Conservation (phyloP, 2,113 vertebrate species). For the Colaptes auratus region DNA sequence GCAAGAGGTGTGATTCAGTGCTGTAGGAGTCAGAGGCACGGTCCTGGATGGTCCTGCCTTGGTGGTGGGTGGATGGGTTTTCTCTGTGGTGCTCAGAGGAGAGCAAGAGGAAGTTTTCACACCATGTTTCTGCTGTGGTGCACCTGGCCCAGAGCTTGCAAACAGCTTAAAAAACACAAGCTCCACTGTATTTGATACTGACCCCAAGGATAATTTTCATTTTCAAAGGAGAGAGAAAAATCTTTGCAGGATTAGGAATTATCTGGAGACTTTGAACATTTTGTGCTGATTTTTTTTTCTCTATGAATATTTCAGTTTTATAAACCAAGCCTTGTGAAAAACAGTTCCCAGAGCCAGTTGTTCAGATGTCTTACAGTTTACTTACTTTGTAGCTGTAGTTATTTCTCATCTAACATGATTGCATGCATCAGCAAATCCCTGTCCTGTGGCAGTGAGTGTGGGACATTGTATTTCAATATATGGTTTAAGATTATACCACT, state of each 20-base stretch:
- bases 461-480: background rate
- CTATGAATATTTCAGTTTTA: background rate
- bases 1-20: accelerated
- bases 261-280: background rate
- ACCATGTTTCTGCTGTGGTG: background rate
- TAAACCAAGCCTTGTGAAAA: background rate
- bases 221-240: background rate
- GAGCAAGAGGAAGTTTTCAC: background rate
- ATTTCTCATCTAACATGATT: background rate
- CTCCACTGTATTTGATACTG: accelerated
- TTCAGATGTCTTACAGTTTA: background rate
- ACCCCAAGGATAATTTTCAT: background rate
- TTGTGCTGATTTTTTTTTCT: background rate
- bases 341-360: background rate
- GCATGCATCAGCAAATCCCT: background rate
- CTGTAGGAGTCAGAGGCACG: background rate
- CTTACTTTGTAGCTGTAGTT: background rate
- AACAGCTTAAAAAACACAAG: background rate
- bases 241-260: background rate
- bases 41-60: background rate
- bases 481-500: background rate
- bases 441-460: background rate
- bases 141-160: background rate
- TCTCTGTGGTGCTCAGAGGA: background rate
- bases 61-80: background rate